Evolutionary conservation across 2,113 vertebrate species (phyloP).

Genomic region (Corvus hawaiiensis): DNA sequence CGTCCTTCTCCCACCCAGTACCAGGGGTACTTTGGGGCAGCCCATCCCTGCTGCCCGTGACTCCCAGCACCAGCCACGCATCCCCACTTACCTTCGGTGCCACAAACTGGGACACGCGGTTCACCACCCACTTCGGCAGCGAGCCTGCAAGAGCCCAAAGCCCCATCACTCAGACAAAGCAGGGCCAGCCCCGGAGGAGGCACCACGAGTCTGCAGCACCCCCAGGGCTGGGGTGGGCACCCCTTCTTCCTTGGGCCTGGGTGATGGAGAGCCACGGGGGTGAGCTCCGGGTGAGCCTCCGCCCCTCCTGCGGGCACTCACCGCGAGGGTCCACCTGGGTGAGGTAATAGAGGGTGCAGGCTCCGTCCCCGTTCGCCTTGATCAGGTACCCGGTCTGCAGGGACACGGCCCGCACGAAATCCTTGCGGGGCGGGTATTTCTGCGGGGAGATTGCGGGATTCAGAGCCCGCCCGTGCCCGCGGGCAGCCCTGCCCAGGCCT

Average conservation of each 20-base stretch:
- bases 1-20: neutral
- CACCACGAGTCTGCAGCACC: neutral
- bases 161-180: neutral
- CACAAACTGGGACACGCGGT: constrained; percentile 85
- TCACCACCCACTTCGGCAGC: constrained; percentile 85
- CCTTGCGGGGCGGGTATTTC: constrained; percentile 86
- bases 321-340: constrained; percentile 88
- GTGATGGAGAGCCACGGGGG: neutral
- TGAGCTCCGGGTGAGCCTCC: neutral
- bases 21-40: neutral
- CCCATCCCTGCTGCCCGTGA: neutral
- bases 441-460: neutral
- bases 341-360: constrained; percentile 81
- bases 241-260: neutral
- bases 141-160: constrained; percentile 70
- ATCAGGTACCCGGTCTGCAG: constrained; percentile 83
- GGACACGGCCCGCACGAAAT: constrained; percentile 83
- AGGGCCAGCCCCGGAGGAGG: neutral
- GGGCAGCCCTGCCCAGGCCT: neutral
- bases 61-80: accelerated
- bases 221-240: neutral
- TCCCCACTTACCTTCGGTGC: constrained; percentile 75
- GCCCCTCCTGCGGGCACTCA: constrained; percentile 32
- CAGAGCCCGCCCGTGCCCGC: neutral
- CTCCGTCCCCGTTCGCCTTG: constrained; percentile 67